These are phyloP conservation scores for Leucophenga montana DNA, from an alignment of 2,888 invertebrate genomes.

Conservation along the genomic window DNA sequence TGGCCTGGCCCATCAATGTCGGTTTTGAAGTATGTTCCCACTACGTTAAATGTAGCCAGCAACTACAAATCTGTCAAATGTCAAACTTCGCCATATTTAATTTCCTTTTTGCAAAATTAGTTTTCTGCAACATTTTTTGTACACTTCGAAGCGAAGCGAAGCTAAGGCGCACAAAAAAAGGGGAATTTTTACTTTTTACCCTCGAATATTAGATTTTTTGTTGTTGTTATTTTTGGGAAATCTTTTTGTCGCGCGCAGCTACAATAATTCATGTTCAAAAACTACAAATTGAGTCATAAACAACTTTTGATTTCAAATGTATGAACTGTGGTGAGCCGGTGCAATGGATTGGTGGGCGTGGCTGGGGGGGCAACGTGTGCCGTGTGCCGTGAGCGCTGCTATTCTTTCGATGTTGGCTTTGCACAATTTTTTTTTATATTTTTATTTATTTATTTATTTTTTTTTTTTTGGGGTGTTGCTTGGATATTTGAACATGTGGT, in stretches of 20 bases:
- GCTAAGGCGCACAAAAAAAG: no score
- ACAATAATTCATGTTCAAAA: conserved; percentile 67
- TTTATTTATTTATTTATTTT: no score
- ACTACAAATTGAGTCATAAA: conserved; percentile 68
- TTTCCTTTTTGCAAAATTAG: conserved; percentile 65
- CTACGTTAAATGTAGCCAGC: conserved; percentile 26
- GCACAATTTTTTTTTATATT: conserved; percentile 47
- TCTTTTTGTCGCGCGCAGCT: conserved; percentile 48
- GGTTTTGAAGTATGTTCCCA: no score
- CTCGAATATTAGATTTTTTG: conserved; percentile 28
- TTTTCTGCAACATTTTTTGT: conserved; percentile 40
- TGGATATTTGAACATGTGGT: conserved; percentile 28
- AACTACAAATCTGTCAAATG: conserved; percentile 59
- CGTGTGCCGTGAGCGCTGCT: no score
- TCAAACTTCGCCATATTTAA: conserved; percentile 66
- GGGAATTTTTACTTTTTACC: neutral
- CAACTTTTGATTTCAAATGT: conserved; percentile 66
- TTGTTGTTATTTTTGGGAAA: conserved; percentile 26
- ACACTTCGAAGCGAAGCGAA: neutral
- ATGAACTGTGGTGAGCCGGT: conserved; percentile 14
- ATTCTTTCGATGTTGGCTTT: conserved; percentile 4
- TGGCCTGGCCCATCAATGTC: no score
- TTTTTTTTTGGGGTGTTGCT: conserved; percentile 50
- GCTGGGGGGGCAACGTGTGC: no score
- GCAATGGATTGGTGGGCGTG: no score